Evolutionary conservation across 30 jellyfish, hydroid and myxozoan genomes (phyloP), one percentile per base, ranked within the genome.

Genomic region (Phacellophora camtschatica): DNA sequence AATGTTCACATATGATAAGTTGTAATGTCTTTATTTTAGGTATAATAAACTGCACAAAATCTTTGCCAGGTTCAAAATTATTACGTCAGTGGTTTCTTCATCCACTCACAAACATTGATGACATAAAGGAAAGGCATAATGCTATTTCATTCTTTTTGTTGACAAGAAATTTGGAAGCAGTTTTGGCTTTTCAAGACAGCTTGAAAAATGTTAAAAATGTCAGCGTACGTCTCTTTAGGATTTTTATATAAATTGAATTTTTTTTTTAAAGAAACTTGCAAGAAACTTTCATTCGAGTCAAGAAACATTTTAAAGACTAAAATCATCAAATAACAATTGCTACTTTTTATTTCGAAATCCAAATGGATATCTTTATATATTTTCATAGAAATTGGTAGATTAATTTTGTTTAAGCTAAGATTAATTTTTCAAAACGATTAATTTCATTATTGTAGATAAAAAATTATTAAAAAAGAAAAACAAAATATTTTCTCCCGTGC

Each of bases 31-130:
- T 19, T 33, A 6, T 45, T 23, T 5, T 31, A 92, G 98, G 98
- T 1, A 86, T 92, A 41, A 86, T 85, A 87, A 92, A 92, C 62
- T 65, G 74, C 76, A 81, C 98, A 23, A 92, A 81, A 43, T 92
- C 98, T 1, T 15, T 41, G 32, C 88, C 85, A 33, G 98, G 98
- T 11, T 77, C 94, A 22, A 64, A 67, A 31, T 79, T 92, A 15
- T 66, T 92, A n/a, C 90, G 96, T 7, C 90, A 78, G 27, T 92
- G 98, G 98, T 92, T 92, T 48, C 89, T 92, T 0, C 98, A 84
- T 32, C 98, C 98, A 11, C 41, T 74, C 29, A 85, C 96, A 27
- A 81, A 85, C 75, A 71, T 73, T n/a, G 82, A 68, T 41, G 88
- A 67, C 11, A 69, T 92, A 19, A 87, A 66, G 63, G 81, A 71